Evolutionary conservation across 2,888 invertebrate species (phyloP), one percentile per base, ranked within the genome.

Genomic region (Amphipoea oculea): DNA sequence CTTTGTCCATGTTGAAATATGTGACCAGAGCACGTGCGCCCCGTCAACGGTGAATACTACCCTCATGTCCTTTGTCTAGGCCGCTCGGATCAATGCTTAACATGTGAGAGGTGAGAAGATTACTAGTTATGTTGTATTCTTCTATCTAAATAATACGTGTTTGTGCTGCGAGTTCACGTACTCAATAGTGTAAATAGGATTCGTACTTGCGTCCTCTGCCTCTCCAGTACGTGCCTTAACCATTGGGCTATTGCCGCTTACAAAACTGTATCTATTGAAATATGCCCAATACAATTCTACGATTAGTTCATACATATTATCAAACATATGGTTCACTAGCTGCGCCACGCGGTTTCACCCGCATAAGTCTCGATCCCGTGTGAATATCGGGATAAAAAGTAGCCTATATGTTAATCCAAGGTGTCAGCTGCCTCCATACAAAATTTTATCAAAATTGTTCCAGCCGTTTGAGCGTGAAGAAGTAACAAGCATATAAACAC

Each of bases 41-140:
- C n/a, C 12, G 51, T 60, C 69, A 66, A 78, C 57, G 78, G 83
- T 51, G 68, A 83, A 60, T 36, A 66, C 54, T 40, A 51, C 82
- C 80, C 77, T 57, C 42, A 57, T 36, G 83, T 60, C 81, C 83
- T 83, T 83, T 51, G 78, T 83, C 65, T 83, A 48, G 20, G 76
- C 45, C 48, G 23, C 57, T 65, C n/a, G 36, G 57, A 69, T 81
- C 48, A 81, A 83, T 77, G 63, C 36, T 42, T 66, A 45, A 40
- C 62, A 48, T 48, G 69, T 76, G 63, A n/a, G 57, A 83, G 68
- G 11, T 69, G 29, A 40, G 9, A 76, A 83, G 45, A 76, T 62
- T 23, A 68, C 51, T 63, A 40, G 14, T 11, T 36, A 9, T 62
- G 17, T 65, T 4, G 5, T 81, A 36, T 73, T 65, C 42, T 65